Evolutionary conservation across 2,797 vertebrate species (phyloP), one percentile per base, ranked within the genome.

Genomic region (Sphenodon punctatus): DNA sequence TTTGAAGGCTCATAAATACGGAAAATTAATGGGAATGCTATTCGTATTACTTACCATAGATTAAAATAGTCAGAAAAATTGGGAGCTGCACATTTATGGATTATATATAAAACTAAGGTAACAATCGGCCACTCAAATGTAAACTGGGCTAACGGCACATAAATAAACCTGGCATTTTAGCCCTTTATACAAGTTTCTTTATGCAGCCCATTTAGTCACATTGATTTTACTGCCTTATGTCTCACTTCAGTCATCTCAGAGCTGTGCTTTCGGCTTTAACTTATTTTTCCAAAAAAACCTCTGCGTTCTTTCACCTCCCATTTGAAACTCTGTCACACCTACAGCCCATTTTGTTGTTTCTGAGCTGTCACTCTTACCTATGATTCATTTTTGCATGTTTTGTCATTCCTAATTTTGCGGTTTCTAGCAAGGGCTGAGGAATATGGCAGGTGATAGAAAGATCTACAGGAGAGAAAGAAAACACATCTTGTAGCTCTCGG

Each of bases 311-410:
- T 93, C 53, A 68, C 60, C 61, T 87, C 86, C 81, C 78, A 66
- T 92, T 94, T 91, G 86, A 94, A 93, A 87, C 69, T 66, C 64
- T 80, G 78, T 90, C 82, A 91, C 85, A 93, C 90, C 89, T 91
- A 88, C 85, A 78, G 67, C 51, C 81, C 71, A 85, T 88, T 91
- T 88, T 89, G 63, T 83, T 86, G 88, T 88, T 89, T 94, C 85
- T 85, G 78, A 92, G 61, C 83, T 84, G 88, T 92, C 91, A 75
- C 66, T 93, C 83, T 88, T 91, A 88, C 85, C 89, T 92, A 82
- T 88, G 93, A 95, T 88, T 95, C 92, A 93, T 87, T 93, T 90
- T 79, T 90, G 79, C 75, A 3, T 93, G 89, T 92, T 94, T 94
- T 95, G 93, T 95, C 91, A 93, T 88, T 93, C 88, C 89, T 92